phyloP scores from a whole-genome alignment of 2,113 vertebrate species.

The Macquaria australasica region DNA sequence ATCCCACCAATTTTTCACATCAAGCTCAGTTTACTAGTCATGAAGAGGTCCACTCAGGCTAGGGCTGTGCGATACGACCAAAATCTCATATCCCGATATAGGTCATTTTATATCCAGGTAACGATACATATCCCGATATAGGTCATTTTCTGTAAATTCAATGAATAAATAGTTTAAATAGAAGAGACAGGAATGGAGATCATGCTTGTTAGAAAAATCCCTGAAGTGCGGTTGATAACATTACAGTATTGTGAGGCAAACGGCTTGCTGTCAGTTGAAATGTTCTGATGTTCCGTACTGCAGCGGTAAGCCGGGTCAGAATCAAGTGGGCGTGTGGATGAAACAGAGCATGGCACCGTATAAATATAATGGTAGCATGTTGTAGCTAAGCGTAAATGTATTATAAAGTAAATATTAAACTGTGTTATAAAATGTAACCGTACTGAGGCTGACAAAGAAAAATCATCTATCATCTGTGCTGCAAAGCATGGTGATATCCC shows the following conservation, averaged over 20 bases:
- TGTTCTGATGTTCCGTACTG: neutral
- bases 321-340: neutral
- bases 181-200: neutral
- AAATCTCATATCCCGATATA: too few species aligned
- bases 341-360: neutral
- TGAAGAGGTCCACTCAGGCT: neutral
- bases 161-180: too few species aligned
- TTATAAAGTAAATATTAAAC: neutral
- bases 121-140: too few species aligned
- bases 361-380: neutral
- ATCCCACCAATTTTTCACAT: neutral
- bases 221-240: neutral
- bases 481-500: conserved; percentile 37
- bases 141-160: too few species aligned
- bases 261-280: neutral
- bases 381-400: neutral
- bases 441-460: neutral
- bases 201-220: neutral
- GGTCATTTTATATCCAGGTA: too few species aligned
- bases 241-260: neutral
- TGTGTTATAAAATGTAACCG: neutral
- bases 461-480: neutral
- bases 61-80: too few species aligned
- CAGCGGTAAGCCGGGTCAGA: neutral
- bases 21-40: neutral